Conservation (phyloP, 2,888 invertebrate species). For the Punctoribates punctum region DNA sequence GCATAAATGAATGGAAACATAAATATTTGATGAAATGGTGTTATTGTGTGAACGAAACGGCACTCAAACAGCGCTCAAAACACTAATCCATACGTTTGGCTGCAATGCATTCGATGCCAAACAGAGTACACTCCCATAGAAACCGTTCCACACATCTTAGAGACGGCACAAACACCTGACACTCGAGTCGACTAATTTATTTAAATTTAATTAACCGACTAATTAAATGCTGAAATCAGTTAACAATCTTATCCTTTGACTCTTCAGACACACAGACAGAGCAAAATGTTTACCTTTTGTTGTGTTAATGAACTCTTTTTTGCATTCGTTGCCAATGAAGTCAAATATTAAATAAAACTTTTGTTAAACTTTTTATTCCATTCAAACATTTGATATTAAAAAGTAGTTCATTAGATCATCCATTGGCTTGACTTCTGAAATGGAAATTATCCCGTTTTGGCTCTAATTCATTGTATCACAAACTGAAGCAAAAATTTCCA, state of each 20-base stretch:
- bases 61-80: neutral
- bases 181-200: neutral
- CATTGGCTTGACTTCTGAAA: no score
- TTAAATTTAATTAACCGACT: neutral
- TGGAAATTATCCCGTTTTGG: no score
- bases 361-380: no score
- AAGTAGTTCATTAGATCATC: no score
- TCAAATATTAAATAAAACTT: no score
- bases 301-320: slow-evolving; percentile 1
- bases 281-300: neutral
- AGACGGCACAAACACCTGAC: neutral
- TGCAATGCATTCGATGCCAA: neutral
- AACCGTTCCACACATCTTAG: neutral
- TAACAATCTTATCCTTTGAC: neutral
- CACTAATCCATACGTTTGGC: neutral
- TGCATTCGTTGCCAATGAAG: neutral
- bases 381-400: no score
- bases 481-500: no score
- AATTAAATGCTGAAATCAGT: neutral
- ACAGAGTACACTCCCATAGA: neutral
- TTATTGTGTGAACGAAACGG: neutral
- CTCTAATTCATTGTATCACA: no score
- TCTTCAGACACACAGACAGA: no score
- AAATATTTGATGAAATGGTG: slow-evolving; percentile 8
- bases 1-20: neutral